A percentile compares a stretch with the other conserved stretches of the same genome.
phyloP scores from a whole-genome alignment of 2,888 invertebrate species.

The Sclerodermus sp. region DNA sequence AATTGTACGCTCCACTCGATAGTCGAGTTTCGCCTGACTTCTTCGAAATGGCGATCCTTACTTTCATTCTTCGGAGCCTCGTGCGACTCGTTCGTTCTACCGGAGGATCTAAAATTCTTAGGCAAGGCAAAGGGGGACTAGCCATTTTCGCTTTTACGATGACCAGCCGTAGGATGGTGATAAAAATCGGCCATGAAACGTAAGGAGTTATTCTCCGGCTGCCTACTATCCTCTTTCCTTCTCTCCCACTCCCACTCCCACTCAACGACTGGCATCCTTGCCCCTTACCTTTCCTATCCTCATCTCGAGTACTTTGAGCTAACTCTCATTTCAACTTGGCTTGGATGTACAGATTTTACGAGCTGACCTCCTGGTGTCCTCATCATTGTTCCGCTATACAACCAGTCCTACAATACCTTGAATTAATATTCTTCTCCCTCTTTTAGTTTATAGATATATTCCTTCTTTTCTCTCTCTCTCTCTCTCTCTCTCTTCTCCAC shows the following conservation, averaged over 20 bases:
- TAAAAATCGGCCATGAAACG: conserved; percentile 49
- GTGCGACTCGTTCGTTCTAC: neutral
- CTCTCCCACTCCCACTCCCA: neutral
- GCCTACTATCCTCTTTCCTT: conserved; percentile 2
- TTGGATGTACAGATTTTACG: conserved; percentile 19
- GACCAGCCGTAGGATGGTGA: conserved; percentile 23
- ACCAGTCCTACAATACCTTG: neutral
- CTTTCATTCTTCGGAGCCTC: too few relatives aligned
- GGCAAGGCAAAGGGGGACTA: conserved; percentile 10
- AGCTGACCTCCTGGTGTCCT: neutral
- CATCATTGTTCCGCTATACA: neutral
- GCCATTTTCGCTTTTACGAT: conserved; percentile 32
- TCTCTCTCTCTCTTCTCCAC: too few relatives aligned
- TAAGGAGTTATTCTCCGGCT: conserved; percentile 27
- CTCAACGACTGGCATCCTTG: neutral
- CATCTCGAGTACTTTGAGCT: conserved; percentile 1
- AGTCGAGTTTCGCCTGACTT: neutral
- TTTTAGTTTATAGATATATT: too few relatives aligned
- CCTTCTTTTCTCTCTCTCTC: too few relatives aligned
- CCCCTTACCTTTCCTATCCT: conserved; percentile 2
- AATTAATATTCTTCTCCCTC: too few relatives aligned
- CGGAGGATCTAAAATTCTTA: conserved; percentile 20
- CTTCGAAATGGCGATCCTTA: too few relatives aligned
- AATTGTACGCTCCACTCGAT: conserved; percentile 1
- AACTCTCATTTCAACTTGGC: conserved; percentile 1